These are phyloP conservation scores for Timandra comae DNA, from an alignment of 2,888 invertebrate genomes.

Conservation along the genomic window DNA sequence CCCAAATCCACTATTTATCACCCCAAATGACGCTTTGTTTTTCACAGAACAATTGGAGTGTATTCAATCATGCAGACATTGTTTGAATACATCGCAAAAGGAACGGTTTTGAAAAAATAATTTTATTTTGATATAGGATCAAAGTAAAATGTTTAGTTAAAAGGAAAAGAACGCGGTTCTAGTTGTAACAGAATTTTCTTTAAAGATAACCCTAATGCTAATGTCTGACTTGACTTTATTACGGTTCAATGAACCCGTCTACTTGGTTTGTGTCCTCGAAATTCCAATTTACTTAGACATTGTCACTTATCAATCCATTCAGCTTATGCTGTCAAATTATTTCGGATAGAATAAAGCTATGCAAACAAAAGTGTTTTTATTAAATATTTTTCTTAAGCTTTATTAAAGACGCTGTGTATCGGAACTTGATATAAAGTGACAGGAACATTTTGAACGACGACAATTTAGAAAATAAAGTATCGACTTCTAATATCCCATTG, in stretches of 20 bases:
- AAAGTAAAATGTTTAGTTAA: no score
- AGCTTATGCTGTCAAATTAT: conserved; percentile 19
- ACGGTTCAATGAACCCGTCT: conserved; percentile 16
- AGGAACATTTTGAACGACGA: no score
- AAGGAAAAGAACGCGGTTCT: no score
- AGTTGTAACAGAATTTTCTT: neutral
- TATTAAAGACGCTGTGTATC: no score
- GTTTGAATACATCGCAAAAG: no score
- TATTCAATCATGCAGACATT: conserved; percentile 16
- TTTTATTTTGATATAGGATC: no score
- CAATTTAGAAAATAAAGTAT: no score
- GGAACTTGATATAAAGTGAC: no score
- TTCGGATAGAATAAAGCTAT: neutral
- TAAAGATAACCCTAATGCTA: conserved; percentile 8
- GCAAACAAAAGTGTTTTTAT: no score
- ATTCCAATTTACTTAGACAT: conserved; percentile 19
- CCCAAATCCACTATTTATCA: conserved; percentile 33
- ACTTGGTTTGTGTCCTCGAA: conserved; percentile 12
- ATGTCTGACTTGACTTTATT: conserved; percentile 10
- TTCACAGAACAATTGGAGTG: conserved; percentile 16
- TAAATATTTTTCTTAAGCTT: no score
- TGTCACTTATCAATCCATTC: conserved; percentile 20
- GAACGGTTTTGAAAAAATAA: no score
- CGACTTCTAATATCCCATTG: no score
- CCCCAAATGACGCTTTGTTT: conserved; percentile 17